Conservation (phyloP, 2,797 vertebrate genomes). For the Liasis olivaceus region DNA sequence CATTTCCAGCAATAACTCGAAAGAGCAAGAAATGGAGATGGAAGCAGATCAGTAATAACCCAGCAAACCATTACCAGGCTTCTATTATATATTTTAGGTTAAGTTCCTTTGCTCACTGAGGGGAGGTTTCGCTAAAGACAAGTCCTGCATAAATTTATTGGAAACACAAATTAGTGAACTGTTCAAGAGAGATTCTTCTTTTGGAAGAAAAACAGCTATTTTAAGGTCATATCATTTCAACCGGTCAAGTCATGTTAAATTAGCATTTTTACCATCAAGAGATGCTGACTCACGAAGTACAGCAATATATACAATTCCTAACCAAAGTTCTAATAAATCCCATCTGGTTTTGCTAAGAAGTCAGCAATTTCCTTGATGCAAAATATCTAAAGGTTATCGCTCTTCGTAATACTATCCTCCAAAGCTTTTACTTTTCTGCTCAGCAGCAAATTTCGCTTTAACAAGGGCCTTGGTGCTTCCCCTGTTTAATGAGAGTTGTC, state of each 20-base stretch:
- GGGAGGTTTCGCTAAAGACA: background rate
- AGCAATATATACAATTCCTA: background rate
- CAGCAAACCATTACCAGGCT: too few relatives aligned
- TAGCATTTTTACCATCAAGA: background rate
- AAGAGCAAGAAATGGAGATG: background rate
- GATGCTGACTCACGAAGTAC: background rate
- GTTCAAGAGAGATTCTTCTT: background rate
- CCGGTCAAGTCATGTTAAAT: background rate
- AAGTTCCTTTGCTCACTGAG: background rate
- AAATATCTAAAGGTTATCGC: background rate
- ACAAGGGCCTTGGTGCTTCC: background rate
- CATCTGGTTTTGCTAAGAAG: background rate
- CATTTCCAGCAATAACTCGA: background rate
- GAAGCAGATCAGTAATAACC: background rate
- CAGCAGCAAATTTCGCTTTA: constrained; percentile 20
- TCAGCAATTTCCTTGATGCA: background rate
- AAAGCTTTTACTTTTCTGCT: constrained; percentile 33
- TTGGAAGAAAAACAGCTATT: background rate
- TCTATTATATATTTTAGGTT: background rate
- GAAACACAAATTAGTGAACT: background rate
- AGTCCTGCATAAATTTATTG: background rate
- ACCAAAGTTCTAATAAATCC: constrained; percentile 7
- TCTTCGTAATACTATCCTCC: constrained; percentile 25
- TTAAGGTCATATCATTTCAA: background rate
- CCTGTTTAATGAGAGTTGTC: background rate